Conservation (phyloP, 2,113 vertebrate genomes). For the Scopus umbretta region DNA sequence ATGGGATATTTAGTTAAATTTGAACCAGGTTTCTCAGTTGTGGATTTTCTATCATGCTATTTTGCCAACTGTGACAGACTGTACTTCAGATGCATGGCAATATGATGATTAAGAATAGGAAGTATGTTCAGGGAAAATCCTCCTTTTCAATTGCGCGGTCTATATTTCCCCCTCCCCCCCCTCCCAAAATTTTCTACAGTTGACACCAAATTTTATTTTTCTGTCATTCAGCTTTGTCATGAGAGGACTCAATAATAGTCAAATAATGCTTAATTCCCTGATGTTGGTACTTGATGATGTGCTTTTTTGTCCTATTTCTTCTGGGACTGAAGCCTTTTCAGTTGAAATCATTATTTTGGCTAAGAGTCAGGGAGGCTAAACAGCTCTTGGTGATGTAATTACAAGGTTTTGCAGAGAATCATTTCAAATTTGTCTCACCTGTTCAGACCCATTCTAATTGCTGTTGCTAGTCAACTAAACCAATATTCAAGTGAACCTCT, state of each 20-base stretch:
- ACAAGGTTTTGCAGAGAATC: neutral
- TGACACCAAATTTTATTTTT: neutral
- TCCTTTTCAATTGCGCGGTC: neutral
- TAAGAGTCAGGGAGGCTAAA: neutral
- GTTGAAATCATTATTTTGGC: neutral
- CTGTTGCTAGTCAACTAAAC: neutral
- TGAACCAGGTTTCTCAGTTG: neutral
- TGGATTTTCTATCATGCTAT: neutral
- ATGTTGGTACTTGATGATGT: neutral
- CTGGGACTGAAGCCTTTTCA: slow-evolving; percentile 7
- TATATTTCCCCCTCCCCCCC: too few relatives aligned
- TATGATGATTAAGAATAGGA: neutral
- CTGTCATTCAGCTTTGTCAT: neutral
- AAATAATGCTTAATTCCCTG: neutral
- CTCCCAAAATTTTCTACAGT: neutral
- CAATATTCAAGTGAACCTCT: neutral
- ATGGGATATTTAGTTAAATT: neutral
- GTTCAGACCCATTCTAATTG: neutral
- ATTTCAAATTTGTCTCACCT: neutral
- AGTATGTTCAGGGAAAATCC: neutral
- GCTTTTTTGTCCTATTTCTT: slow-evolving; percentile 22
- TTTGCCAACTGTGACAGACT: neutral
- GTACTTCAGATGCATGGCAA: neutral
- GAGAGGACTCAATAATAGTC: neutral
- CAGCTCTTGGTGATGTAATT: slow-evolving; percentile 39